Percentiles rank a stretch among this genome's conserved stretches.
phyloP scores from a whole-genome alignment of 1,140 invertebrate species.

The Drosophila nebulosa region DNA sequence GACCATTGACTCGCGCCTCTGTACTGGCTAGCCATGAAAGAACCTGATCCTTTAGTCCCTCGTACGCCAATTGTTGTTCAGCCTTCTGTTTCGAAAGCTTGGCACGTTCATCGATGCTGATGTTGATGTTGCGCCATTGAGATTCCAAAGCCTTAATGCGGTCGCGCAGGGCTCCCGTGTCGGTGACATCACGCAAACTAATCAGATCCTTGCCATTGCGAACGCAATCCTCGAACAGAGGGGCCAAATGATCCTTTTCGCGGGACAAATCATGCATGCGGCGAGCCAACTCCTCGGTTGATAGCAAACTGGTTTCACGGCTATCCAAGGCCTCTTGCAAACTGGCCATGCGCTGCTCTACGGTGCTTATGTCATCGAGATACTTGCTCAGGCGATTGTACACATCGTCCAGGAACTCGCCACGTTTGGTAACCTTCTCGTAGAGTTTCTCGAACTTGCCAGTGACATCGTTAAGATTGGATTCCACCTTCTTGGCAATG shows the following conservation, averaged over 20 bases:
- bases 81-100: slow-evolving; percentile 90
- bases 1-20: slow-evolving; percentile 87
- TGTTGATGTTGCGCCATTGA: slow-evolving; percentile 92
- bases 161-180: slow-evolving; percentile 91
- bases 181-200: slow-evolving; percentile 94
- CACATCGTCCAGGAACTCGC: slow-evolving; percentile 91
- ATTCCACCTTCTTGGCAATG: slow-evolving; percentile 94
- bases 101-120: slow-evolving; percentile 90
- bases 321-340: slow-evolving; percentile 90
- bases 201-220: slow-evolving; percentile 91
- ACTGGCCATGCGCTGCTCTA: slow-evolving; percentile 87
- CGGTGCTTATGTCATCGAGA: slow-evolving; percentile 85
- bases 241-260: slow-evolving; percentile 80
- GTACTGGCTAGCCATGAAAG: slow-evolving; percentile 91
- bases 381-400: slow-evolving; percentile 87
- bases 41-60: slow-evolving; percentile 91
- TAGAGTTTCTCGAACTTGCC: slow-evolving; percentile 91
- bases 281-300: slow-evolving; percentile 85
- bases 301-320: slow-evolving; percentile 85
- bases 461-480: slow-evolving; percentile 92
- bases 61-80: slow-evolving; percentile 92
- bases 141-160: slow-evolving; percentile 92
- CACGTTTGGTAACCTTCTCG: slow-evolving; percentile 89
- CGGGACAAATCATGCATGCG: slow-evolving; percentile 84
- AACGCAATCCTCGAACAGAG: slow-evolving; percentile 89